Evolutionary conservation across 2,113 vertebrate species (phyloP).

Genomic region (Pelodiscus sinensis): DNA sequence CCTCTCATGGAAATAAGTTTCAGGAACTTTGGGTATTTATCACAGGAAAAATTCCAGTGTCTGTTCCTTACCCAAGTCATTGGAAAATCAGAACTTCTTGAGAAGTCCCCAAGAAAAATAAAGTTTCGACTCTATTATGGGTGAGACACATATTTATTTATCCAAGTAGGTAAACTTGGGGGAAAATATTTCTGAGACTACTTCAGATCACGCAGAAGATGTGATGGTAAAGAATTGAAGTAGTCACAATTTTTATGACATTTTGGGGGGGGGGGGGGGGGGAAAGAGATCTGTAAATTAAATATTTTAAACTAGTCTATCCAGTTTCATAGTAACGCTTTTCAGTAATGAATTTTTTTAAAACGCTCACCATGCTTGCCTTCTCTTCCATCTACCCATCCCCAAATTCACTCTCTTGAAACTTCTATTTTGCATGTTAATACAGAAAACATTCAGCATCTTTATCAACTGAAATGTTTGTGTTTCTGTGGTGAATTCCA

Average conservation of each 20-base stretch:
- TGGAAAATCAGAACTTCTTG: background rate
- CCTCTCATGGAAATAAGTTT: background rate
- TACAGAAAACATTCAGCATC: too few species aligned
- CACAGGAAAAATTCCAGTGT: background rate
- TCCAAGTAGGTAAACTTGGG: background rate
- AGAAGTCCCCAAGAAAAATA: background rate
- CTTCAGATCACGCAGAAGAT: background rate
- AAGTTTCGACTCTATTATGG: background rate
- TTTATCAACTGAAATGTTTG: fast-evolving
- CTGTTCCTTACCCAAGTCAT: background rate
- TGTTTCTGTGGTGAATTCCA: background rate
- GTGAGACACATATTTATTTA: background rate
- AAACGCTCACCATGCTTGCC: background rate
- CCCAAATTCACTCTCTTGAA: background rate
- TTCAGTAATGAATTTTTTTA: background rate
- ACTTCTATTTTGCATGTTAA: background rate
- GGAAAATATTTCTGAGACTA: background rate
- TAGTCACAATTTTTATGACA: background rate
- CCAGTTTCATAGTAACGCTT: background rate
- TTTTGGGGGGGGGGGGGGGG: too few species aligned
- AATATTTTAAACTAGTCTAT: background rate
- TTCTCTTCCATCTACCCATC: background rate
- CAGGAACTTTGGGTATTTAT: background rate
- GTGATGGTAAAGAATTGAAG: background rate
- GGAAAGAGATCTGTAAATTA: background rate